Conservation (phyloP, 2,797 vertebrate genomes). For the Danio albolineatus region DNA sequence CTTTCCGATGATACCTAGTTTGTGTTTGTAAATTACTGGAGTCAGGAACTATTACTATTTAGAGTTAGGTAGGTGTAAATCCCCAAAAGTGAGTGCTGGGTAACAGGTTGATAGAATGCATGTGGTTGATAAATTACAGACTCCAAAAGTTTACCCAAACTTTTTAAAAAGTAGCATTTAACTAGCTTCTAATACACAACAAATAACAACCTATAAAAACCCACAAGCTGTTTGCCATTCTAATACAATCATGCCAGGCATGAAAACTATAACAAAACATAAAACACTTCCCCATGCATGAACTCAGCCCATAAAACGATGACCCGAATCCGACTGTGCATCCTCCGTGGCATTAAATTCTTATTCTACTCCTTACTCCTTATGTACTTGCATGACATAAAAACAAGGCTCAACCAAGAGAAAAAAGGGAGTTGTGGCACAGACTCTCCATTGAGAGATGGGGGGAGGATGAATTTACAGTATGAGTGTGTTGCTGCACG, state of each 20-base stretch:
- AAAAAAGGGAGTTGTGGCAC: slow-evolving; percentile 19
- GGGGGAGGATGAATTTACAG: neutral
- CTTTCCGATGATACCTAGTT: too few species aligned
- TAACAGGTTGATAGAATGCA: too few species aligned
- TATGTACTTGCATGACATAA: slow-evolving; percentile 7
- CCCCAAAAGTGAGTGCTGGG: too few species aligned
- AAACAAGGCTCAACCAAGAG: slow-evolving; percentile 16
- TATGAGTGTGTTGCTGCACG: neutral
- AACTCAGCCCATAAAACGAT: slow-evolving; percentile 23
- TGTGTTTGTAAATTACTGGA: too few species aligned
- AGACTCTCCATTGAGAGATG: slow-evolving; percentile 13
- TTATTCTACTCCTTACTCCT: neutral
- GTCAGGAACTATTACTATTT: too few species aligned
- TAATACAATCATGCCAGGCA: neutral
- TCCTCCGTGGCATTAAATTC: slow-evolving; percentile 9
- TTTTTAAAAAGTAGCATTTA: neutral
- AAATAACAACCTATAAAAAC: neutral
- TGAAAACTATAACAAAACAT: neutral
- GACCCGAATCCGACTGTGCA: slow-evolving; percentile 6
- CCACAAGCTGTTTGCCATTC: neutral
- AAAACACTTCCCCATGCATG: neutral
- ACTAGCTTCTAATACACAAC: neutral
- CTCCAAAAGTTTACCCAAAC: neutral
- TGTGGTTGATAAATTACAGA: neutral
- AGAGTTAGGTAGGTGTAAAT: too few species aligned